Base-by-base conservation (phyloP, 2,113 vertebrate genomes). In the Ictidomys tridecemlineatus region DNA sequence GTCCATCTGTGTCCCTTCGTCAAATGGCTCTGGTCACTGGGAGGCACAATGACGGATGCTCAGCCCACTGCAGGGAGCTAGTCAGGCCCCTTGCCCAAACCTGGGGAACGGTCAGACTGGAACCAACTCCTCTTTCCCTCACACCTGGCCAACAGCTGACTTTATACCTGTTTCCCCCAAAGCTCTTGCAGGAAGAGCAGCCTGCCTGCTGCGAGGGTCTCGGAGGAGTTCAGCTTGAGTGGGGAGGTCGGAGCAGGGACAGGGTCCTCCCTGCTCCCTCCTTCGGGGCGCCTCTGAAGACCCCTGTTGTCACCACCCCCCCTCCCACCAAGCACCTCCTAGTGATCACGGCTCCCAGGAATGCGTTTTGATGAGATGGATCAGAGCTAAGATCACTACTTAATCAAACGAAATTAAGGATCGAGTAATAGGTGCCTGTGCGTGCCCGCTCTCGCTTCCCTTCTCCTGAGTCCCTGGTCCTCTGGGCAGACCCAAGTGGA, bases 401-500 rank as follows among this genome's bases (percentile, higher is more conserved):
- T 86, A 84, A 39, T 74, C 79, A 95, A 91, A 56, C 53, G 84
- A 85, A 91, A 95, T 77, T 72, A 96, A 86, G 63, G 45, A n/a
- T 28, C 39, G 45, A 65, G 85, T 1, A 0, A 83, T 88, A 84
- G 84, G 79, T 86, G 90, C 56, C 69, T 3, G 16, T 11, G 34
- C 94, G 18, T 86, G 58, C 86, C 51, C 86, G 80, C 76, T 93
- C 85, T 79, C 58, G 73, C 73, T 77, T 92, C 7, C 79, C 28
- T 96, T 97, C 95, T 96, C 83, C 83, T 2, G 65, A 96, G 85
- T 37, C 22, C 45, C 39, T 89, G 80, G 84, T 92, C 91, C 10
- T 32, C 96, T 70, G 85, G 92, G 91, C 69, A 97, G 94, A 93
- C 93, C 45, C 93, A 80, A 9, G 96, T 95, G 79, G 51, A 79